phyloP scores from a whole-genome alignment of 2,113 vertebrate species.

The Ahaetulla prasina region DNA sequence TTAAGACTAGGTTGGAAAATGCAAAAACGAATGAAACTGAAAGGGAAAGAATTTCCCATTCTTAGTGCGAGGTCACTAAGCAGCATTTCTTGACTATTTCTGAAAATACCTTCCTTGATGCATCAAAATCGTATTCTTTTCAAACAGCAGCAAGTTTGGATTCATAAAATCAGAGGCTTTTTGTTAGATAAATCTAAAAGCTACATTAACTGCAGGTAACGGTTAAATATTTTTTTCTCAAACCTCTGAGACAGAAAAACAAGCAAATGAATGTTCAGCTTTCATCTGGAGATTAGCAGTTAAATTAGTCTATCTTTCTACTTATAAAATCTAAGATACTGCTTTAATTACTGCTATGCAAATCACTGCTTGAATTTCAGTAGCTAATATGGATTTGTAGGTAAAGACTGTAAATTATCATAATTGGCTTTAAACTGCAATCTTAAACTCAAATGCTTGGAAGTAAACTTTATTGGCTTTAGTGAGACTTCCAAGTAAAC shows the following conservation, averaged over 20 bases:
- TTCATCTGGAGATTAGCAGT: background rate
- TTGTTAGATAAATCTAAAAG: background rate
- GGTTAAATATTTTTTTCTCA: background rate
- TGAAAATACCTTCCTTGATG: background rate
- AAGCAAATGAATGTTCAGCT: background rate
- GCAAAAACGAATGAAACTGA: background rate
- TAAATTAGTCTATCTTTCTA: conserved; percentile 2
- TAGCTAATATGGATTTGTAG: background rate
- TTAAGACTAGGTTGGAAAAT: no score
- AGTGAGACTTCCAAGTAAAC: background rate
- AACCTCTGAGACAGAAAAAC: background rate
- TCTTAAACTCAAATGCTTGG: background rate
- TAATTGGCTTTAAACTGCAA: background rate
- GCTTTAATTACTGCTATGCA: background rate
- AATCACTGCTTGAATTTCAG: background rate
- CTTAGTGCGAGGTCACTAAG: background rate
- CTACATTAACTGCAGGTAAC: background rate
- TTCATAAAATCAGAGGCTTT: background rate
- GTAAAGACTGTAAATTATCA: background rate
- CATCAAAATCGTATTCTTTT: background rate
- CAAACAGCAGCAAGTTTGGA: background rate
- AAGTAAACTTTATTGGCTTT: background rate
- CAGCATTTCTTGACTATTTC: background rate
- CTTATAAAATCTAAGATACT: conserved; percentile 1
- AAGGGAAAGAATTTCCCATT: background rate